Percentiles rank a stretch among this genome's conserved stretches.
phyloP scores from a whole-genome alignment of 2,113 vertebrate species.

The Eublepharis macularius region DNA sequence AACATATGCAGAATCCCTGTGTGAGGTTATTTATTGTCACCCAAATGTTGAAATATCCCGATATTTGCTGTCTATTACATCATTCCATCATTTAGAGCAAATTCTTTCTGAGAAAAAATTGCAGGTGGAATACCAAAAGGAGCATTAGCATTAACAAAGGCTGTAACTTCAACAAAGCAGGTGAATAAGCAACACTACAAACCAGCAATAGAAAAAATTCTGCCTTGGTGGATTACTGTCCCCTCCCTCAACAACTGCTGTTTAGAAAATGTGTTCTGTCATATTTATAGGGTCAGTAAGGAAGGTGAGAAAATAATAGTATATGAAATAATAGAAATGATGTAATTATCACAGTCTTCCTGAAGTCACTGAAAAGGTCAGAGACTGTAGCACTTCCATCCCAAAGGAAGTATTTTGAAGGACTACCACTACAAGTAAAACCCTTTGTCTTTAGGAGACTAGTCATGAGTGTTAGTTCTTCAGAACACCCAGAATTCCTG shows the following conservation, averaged over 20 bases:
- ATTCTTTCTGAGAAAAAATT: background rate
- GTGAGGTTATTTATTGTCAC: background rate
- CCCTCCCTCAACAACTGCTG: background rate
- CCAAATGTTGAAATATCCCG: background rate
- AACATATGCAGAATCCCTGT: background rate
- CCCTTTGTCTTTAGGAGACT: background rate
- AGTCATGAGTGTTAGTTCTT: background rate
- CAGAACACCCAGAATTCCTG: background rate
- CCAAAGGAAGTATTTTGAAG: background rate
- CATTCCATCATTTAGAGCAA: constrained; percentile 10
- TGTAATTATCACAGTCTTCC: background rate
- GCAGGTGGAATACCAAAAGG: background rate
- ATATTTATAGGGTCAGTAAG: background rate
- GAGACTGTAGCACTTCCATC: background rate
- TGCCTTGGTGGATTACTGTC: no score
- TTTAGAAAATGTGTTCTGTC: background rate
- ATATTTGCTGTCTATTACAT: background rate
- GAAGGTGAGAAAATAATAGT: background rate
- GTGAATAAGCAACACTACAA: background rate
- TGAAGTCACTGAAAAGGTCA: no score
- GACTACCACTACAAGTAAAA: background rate
- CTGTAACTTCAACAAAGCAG: background rate
- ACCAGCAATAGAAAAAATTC: background rate
- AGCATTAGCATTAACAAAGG: background rate
- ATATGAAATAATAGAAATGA: background rate